Evolutionary conservation across 1,140 invertebrate species (phyloP).

Genomic region (Lepidurus arcticus): DNA sequence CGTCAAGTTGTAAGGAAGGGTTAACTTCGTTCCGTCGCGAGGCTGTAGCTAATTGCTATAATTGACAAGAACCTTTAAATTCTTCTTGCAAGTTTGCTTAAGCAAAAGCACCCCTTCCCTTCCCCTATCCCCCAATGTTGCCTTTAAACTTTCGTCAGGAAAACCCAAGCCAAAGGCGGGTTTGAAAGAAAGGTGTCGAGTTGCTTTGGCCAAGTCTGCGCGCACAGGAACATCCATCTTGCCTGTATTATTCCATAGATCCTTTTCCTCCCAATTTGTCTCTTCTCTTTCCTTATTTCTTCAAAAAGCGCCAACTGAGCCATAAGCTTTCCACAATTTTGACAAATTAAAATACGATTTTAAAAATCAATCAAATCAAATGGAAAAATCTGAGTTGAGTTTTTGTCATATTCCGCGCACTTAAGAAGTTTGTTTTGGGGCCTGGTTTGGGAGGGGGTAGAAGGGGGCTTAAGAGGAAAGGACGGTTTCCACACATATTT

Average conservation of each 20-base stretch:
- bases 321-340: no score
- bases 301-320: no score
- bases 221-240: not conserved
- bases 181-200: constrained; percentile 4
- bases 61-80: constrained; percentile 17
- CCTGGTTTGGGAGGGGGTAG: no score
- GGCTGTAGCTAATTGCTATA: constrained; percentile 14
- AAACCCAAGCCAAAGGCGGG: not conserved
- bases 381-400: no score
- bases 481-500: not conserved
- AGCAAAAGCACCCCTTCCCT: not conserved
- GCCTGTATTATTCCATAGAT: not conserved
- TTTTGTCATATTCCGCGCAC: no score
- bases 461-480: no score
- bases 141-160: constrained; percentile 5
- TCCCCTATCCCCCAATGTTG: not conserved
- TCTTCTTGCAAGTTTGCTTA: not conserved
- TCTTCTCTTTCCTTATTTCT: not conserved
- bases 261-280: not conserved
- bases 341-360: no score
- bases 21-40: not conserved
- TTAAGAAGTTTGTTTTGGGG: no score
- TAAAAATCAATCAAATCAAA: no score
- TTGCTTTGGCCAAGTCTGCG: not conserved
- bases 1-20: not conserved